These are phyloP conservation scores for Tenthredo distinguenda DNA, from an alignment of 2,888 invertebrate species.

Conservation along the genomic window DNA sequence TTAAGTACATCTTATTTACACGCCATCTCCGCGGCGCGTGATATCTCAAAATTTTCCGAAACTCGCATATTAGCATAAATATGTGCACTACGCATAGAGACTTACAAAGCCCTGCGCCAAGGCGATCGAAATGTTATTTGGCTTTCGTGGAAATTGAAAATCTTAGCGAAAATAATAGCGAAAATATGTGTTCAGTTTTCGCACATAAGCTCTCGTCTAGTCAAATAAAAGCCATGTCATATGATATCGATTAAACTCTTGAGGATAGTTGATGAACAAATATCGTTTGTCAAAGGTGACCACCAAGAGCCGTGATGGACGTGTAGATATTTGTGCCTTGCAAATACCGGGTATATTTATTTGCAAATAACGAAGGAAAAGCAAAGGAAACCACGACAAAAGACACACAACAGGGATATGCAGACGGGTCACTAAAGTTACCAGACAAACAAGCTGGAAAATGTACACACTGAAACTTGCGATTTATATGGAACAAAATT, in stretches of 20 bases:
- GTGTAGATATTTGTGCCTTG: neutral
- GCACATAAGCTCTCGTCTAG: neutral
- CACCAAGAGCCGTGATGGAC: neutral
- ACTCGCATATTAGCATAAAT: neutral
- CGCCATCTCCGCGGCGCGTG: neutral
- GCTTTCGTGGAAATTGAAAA: neutral
- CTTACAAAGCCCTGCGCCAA: neutral
- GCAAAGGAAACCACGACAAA: neutral
- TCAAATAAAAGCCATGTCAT: neutral
- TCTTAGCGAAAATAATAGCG: neutral
- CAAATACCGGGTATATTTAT: slow-evolving; percentile 5
- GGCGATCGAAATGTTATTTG: neutral
- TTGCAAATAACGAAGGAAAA: neutral
- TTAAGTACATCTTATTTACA: slow-evolving; percentile 9
- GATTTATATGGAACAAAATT: neutral
- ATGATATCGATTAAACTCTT: neutral
- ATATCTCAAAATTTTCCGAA: neutral
- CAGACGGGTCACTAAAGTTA: neutral
- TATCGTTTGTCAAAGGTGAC: slow-evolving; percentile 20
- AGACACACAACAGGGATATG: neutral
- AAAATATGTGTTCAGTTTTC: neutral
- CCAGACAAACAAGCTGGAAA: neutral
- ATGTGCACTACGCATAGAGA: neutral
- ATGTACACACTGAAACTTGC: neutral
- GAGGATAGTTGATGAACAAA: neutral